Conservation (phyloP, 2,113 vertebrate genomes). For the Poecile atricapillus region DNA sequence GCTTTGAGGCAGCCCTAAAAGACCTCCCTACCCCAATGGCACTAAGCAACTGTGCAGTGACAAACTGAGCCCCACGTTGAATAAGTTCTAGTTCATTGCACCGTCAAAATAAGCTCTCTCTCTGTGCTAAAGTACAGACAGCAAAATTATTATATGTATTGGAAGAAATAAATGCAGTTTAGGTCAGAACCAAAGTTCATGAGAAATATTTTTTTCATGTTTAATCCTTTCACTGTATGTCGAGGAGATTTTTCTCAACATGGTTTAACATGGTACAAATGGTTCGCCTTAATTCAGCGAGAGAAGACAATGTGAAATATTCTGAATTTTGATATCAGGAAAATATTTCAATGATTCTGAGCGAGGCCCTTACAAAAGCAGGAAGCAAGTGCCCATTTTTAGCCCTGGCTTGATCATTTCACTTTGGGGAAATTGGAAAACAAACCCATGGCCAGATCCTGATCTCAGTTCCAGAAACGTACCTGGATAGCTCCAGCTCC, state of each 20-base stretch:
- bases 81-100: background rate
- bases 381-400: background rate
- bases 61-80: fast-evolving
- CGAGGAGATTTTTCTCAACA: background rate
- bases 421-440: background rate
- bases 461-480: background rate
- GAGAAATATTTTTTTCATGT: background rate
- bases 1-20: background rate
- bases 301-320: background rate
- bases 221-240: background rate
- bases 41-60: background rate
- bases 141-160: background rate
- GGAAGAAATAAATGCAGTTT: background rate
- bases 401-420: background rate
- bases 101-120: background rate
- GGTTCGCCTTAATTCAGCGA: background rate
- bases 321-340: background rate
- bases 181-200: background rate
- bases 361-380: background rate
- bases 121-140: background rate
- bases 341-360: background rate
- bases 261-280: background rate
- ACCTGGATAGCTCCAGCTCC: background rate
- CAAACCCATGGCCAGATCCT: background rate
- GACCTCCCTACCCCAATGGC: background rate